Conservation (phyloP, 2,113 vertebrate species). For the Malurus melanocephalus region DNA sequence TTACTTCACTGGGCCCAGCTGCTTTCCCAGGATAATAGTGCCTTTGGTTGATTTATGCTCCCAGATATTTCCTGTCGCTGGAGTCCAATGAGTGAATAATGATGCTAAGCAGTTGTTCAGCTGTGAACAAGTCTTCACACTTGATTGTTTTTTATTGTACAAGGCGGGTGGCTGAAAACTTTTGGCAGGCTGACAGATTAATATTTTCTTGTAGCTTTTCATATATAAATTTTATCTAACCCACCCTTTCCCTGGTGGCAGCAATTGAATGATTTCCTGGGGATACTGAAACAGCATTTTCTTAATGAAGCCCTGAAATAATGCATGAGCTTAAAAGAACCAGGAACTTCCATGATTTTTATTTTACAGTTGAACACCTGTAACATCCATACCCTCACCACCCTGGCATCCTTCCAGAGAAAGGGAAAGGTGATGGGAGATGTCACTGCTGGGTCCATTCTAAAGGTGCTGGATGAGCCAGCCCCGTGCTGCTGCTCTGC, state of each 20-base stretch:
- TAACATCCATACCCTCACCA: not conserved
- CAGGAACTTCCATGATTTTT: not conserved
- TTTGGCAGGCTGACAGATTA: conserved; percentile 35
- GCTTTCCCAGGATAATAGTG: not conserved
- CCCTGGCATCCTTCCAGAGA: not conserved
- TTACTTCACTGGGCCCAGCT: not conserved
- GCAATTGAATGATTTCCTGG: not conserved
- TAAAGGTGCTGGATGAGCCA: conserved; percentile 4
- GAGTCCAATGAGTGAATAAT: conserved; percentile 30
- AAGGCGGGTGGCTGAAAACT: conserved; percentile 3
- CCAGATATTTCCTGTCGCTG: conserved; percentile 34
- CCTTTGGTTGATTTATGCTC: conserved; percentile 12
- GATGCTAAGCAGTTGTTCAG: conserved; percentile 35
- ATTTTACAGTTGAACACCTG: not conserved
- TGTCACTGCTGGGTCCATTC: not conserved
- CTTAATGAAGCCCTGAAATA: not conserved
- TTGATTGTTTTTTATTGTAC: conserved; percentile 45
- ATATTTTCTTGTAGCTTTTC: not conserved
- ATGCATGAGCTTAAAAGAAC: not conserved
- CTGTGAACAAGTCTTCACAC: conserved; percentile 42
- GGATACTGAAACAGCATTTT: not conserved
- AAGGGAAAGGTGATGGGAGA: not conserved
- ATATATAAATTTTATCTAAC: not conserved
- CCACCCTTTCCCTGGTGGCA: not conserved
- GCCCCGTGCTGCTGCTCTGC: conserved; percentile 22